phyloP scores from a whole-genome alignment of 2,113 vertebrate genomes.

The Natator depressus region DNA sequence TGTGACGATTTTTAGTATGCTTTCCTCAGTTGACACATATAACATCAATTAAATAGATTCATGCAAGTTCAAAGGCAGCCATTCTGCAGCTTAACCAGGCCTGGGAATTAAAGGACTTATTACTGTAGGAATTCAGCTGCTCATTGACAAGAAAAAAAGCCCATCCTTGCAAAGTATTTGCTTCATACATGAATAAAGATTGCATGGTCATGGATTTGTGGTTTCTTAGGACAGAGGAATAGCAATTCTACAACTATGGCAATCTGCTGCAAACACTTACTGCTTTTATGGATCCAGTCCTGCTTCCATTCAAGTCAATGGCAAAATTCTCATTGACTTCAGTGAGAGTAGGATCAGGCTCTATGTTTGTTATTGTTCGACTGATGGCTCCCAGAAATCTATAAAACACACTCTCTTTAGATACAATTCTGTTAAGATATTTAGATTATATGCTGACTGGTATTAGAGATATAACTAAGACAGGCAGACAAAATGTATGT shows the following conservation, averaged over 20 bases:
- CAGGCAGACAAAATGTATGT: neutral
- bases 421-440: neutral
- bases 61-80: neutral
- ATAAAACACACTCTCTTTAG: neutral
- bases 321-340: neutral
- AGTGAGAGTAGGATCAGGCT: neutral
- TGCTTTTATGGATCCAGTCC: neutral
- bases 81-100: neutral
- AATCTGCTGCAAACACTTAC: neutral
- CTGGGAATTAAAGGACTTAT: neutral
- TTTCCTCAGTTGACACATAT: neutral
- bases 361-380: neutral
- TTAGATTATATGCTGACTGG: neutral
- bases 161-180: neutral
- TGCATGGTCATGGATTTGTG: neutral
- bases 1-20: neutral
- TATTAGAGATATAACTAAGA: neutral
- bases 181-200: neutral
- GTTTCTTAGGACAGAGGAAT: neutral
- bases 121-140: neutral
- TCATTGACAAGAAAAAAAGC: neutral
- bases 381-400: neutral
- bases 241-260: neutral
- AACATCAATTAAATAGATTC: neutral
- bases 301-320: neutral